These are phyloP conservation scores for Ctenopoma kingsleyae DNA, from an alignment of 2,797 vertebrate species.

Conservation along the genomic window DNA sequence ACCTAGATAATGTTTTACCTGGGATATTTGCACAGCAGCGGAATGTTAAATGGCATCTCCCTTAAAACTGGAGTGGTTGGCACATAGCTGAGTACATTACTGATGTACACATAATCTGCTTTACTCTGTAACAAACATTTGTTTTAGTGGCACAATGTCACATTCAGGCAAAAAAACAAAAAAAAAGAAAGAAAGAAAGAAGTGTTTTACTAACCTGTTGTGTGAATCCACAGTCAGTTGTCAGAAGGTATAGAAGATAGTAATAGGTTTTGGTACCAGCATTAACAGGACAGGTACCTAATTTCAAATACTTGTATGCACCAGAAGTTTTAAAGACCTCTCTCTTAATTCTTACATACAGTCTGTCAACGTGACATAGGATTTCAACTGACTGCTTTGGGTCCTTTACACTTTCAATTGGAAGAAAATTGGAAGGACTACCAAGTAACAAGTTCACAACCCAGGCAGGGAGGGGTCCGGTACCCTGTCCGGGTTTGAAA, in stretches of 20 bases:
- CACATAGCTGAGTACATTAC: slow-evolving; percentile 48
- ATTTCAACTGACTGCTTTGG: slow-evolving; percentile 30
- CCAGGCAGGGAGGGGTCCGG: slow-evolving; percentile 38
- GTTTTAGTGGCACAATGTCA: background rate
- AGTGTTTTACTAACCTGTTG: slow-evolving; percentile 63
- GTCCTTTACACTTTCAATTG: fast-evolving
- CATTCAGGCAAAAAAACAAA: fast-evolving
- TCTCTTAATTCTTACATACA: slow-evolving; percentile 69
- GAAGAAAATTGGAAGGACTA: fast-evolving
- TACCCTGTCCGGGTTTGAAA: slow-evolving; percentile 65
- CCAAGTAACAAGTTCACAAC: slow-evolving; percentile 54
- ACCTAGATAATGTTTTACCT: slow-evolving; percentile 57
- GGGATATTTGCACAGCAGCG: slow-evolving; percentile 66
- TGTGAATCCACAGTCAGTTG: slow-evolving; percentile 56
- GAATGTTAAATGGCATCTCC: slow-evolving; percentile 65
- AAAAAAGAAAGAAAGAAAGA: too few relatives aligned
- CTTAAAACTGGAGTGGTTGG: slow-evolving; percentile 56
- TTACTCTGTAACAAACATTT: slow-evolving; percentile 59
- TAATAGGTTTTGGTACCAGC: slow-evolving; percentile 41
- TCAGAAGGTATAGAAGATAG: slow-evolving; percentile 68
- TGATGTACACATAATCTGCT: slow-evolving; percentile 30
- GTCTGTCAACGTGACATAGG: slow-evolving; percentile 72
- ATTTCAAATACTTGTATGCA: slow-evolving; percentile 58
- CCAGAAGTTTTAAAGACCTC: slow-evolving; percentile 33
- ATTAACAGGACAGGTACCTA: slow-evolving; percentile 76